Conservation (phyloP, 2,888 invertebrate genomes). For the Chalcosyrphus nemorum region DNA sequence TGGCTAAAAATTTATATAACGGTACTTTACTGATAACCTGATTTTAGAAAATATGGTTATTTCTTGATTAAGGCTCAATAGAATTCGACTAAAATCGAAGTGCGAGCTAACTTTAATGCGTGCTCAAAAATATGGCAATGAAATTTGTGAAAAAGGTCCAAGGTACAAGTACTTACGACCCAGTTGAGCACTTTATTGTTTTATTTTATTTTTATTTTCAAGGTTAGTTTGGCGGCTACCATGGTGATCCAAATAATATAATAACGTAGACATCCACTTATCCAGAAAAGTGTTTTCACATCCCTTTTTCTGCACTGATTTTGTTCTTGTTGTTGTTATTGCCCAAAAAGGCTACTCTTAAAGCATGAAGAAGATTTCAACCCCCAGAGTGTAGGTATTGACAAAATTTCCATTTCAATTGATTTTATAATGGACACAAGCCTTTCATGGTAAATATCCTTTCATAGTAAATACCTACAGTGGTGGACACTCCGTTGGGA, state of each 20-base stretch:
- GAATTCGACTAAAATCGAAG: no score
- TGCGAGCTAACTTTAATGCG: no score
- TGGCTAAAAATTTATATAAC: no score
- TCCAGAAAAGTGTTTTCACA: background rate
- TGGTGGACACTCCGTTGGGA: background rate
- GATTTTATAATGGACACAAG: slow-evolving; percentile 39
- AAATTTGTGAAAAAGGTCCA: no score
- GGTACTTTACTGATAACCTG: no score
- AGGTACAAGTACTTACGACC: no score
- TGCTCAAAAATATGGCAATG: no score
- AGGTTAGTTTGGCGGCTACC: slow-evolving; percentile 37
- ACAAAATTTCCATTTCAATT: slow-evolving; percentile 37
- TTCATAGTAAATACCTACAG: slow-evolving; percentile 17
- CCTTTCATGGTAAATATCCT: slow-evolving; percentile 16
- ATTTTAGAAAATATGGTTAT: no score
- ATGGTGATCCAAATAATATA: background rate
- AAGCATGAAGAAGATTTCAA: no score
- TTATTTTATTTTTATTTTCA: background rate
- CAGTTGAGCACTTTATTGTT: background rate
- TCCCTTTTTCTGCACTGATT: background rate
- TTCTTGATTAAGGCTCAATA: no score
- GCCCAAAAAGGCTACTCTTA: background rate
- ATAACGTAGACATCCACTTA: slow-evolving; percentile 6
- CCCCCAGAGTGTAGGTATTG: background rate
- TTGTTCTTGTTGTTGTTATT: slow-evolving; percentile 13